Percentiles rank a stretch among this genome's conserved stretches.
Evolutionary conservation across 2,888 invertebrate species (phyloP).

Genomic region (Galerucella calmariensis): DNA sequence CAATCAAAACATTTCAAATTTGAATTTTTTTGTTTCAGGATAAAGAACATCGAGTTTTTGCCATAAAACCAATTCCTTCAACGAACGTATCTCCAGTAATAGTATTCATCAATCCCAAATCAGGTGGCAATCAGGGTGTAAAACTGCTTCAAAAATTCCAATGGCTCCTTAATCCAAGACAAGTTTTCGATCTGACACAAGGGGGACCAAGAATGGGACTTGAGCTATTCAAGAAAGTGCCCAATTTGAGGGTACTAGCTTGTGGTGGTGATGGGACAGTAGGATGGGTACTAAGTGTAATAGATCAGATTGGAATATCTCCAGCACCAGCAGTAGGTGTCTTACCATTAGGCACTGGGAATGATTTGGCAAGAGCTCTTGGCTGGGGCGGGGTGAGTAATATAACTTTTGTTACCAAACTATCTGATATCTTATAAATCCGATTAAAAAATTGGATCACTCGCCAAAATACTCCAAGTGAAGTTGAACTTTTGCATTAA

Average conservation of each 20-base stretch:
- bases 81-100: slow-evolving; percentile 85
- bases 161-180: slow-evolving; percentile 96
- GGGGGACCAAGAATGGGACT: slow-evolving; percentile 91
- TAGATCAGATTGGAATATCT: slow-evolving; percentile 87
- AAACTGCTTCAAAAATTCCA: slow-evolving; percentile 97
- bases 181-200: slow-evolving; percentile 92
- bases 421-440: neutral
- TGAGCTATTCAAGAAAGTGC: slow-evolving; percentile 93
- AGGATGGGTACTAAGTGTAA: slow-evolving; percentile 95
- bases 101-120: slow-evolving; percentile 98
- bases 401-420: neutral
- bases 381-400: slow-evolving; percentile 94
- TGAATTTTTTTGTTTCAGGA: slow-evolving; percentile 47
- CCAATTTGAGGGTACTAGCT: slow-evolving; percentile 90
- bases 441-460: too few relatives aligned
- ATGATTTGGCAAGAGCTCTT: slow-evolving; percentile 93
- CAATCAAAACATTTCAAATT: neutral
- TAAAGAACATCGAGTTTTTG: slow-evolving; percentile 69
- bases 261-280: slow-evolving; percentile 99
- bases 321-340: slow-evolving; percentile 94
- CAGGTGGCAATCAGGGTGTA: slow-evolving; percentile 97
- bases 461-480: too few relatives aligned
- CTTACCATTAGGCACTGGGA: slow-evolving; percentile 95
- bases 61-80: slow-evolving; percentile 93
- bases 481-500: too few relatives aligned